These are phyloP conservation scores for Microtus agrestis DNA, from an alignment of 2,797 vertebrate genomes.

Conservation along the genomic window DNA sequence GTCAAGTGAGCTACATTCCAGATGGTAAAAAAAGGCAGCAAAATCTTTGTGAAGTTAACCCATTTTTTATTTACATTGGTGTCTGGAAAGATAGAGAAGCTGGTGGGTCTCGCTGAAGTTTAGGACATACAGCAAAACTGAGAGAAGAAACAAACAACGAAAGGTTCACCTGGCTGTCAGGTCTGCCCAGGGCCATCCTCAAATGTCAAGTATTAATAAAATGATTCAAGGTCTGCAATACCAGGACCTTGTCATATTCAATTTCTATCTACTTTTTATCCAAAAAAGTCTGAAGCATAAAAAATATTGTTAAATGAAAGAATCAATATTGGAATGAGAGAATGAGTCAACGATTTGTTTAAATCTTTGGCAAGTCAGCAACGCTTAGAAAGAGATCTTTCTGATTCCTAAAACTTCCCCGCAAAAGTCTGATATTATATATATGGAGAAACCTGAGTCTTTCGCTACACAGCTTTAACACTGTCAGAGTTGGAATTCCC, in stretches of 20 bases:
- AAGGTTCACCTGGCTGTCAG: neutral
- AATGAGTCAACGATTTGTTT: constrained; percentile 42
- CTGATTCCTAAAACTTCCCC: constrained; percentile 10
- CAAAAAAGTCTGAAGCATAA: neutral
- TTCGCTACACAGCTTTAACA: constrained; percentile 40
- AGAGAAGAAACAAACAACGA: neutral
- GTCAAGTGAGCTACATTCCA: constrained; percentile 34
- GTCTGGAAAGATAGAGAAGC: constrained; percentile 13
- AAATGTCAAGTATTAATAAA: constrained; percentile 42
- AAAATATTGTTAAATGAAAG: constrained; percentile 19
- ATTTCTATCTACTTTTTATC: constrained; percentile 48
- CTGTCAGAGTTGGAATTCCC: constrained; percentile 56
- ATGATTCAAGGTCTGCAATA: constrained; percentile 50
- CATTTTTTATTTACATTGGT: constrained; percentile 33
- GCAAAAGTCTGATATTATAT: neutral
- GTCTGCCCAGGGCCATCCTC: constrained; percentile 1
- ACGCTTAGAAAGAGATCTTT: neutral
- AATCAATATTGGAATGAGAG: constrained; percentile 62
- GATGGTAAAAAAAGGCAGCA: constrained; percentile 60
- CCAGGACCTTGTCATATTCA: constrained; percentile 32
- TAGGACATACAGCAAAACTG: neutral
- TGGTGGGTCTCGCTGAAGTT: constrained; percentile 8
- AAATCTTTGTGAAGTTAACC: constrained; percentile 13
- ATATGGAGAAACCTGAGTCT: neutral
- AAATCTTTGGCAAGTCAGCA: constrained; percentile 50